Evolutionary conservation across 2,888 invertebrate genomes (phyloP), one percentile per base, ranked within the genome.

Genomic region (Hyposoter didymator): DNA sequence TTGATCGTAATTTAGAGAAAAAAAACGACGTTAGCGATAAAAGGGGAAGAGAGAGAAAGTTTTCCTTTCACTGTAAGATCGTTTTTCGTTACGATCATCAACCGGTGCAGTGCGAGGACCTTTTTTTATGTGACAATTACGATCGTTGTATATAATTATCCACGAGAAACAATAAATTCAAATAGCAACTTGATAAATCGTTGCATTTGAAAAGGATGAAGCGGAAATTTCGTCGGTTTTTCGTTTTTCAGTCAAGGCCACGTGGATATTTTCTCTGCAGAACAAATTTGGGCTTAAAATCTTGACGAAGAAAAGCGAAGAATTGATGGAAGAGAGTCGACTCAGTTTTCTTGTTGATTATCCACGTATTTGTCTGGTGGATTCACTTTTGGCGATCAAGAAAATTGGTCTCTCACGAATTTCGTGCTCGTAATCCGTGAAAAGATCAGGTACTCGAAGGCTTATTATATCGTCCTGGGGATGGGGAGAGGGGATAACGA

Each of bases 1-100:
- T 28, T 62, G 47, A 62, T 62, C 62, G 14, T 28, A 45, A 52
- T 10, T 12, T 1, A 28, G 28, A 17, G 47, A 17, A 59, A 62
- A 45, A 8, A 62, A 28, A 17, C 55, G 19, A n/a, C n/a, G 28
- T 17, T 55, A 28, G 17, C 22, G 39, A 35, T 43, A 59, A 17
- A 28, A 74, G 45, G 43, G 52, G 35, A n/a, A 43, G 43, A 59
- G 74, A 55, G 78, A 55, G 78, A 78, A 78, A 78, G 78, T 78
- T 78, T 78, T 55, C 78, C 78, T 78, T 78, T 78, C 78, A 69
- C 67, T 78, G 2, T 28, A 6, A 5, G 28, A 14, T 28, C 14
- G 14, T 59, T 28, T 59, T 43, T 12, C 49, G 45, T 49, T 28
- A 39, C 6, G 47, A 17, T 69, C 6, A 8, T 49, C 12, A 78